phyloP scores from a whole-genome alignment of 35 echinoderm and acorn worm species.

The Chiridota heheva region DNA sequence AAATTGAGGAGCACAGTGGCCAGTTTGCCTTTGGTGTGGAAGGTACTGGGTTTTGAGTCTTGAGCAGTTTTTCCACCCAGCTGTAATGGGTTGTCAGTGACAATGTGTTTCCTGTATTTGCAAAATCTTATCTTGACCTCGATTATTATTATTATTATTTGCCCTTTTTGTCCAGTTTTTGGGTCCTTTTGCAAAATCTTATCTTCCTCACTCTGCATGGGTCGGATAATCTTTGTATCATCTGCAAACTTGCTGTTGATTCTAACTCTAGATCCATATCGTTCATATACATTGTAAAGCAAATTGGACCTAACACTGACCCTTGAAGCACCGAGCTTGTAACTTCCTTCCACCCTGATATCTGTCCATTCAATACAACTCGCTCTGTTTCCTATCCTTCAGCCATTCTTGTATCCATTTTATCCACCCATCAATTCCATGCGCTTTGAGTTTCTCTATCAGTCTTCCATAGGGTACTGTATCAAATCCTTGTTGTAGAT shows the following conservation, averaged over 20 bases:
- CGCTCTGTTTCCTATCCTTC: conserved; percentile 18
- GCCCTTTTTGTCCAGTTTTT: no score
- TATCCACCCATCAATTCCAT: conserved; percentile 35
- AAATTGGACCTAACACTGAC: conserved; percentile 25
- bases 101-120: no score
- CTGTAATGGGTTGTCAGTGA: no score
- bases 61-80: no score
- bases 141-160: no score
- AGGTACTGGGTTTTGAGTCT: no score
- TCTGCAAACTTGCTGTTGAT: conserved; percentile 46
- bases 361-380: conserved; percentile 12
- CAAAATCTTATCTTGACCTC: no score
- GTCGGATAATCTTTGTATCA: conserved; percentile 37
- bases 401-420: conserved; percentile 34
- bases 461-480: conserved; percentile 27
- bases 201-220: neutral
- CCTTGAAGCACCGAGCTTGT: conserved; percentile 39
- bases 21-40: no score
- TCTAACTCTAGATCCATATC: no score
- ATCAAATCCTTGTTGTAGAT: conserved; percentile 36
- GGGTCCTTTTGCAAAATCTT: no score
- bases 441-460: conserved; percentile 24
- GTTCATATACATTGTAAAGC: conserved; percentile 39
- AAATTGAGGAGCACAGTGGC: no score
- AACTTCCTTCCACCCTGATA: conserved; percentile 24